Conservation (phyloP, 2,888 invertebrate species). For the Biston betularia region DNA sequence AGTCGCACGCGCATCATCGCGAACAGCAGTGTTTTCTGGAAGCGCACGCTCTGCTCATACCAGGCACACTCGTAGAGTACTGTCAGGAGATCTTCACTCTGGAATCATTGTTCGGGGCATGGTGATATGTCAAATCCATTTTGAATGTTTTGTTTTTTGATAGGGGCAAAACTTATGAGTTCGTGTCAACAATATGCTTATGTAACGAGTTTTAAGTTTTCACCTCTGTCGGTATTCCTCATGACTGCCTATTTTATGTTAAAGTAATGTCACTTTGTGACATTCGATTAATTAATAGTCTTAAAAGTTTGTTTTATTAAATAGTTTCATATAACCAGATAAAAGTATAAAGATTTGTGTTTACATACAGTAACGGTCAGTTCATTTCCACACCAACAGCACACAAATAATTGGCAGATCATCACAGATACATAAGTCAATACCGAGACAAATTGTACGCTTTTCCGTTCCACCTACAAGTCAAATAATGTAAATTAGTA, state of each 20-base stretch:
- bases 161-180: no score
- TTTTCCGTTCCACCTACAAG: conserved; percentile 72
- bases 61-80: conserved; percentile 82
- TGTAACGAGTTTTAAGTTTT: no score
- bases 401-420: conserved; percentile 80
- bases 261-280: no score
- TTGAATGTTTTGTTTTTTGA: no score
- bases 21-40: conserved; percentile 75
- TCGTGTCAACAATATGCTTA: no score
- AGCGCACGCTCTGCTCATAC: conserved; percentile 79
- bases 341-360: neutral
- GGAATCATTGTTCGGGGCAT: conserved; percentile 38
- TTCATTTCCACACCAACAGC: conserved; percentile 85
- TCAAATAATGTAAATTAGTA: neutral
- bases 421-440: conserved; percentile 76
- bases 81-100: conserved; percentile 77
- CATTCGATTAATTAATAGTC: no score
- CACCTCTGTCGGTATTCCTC: no score
- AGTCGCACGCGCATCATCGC: conserved; percentile 78
- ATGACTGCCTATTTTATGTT: no score
- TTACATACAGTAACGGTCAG: conserved; percentile 74
- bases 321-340: no score
- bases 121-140: no score
- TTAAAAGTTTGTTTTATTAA: no score
- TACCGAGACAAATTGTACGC: conserved; percentile 76